Conservation (phyloP, 1,140 invertebrate species). For the Drosophila virilis region DNA sequence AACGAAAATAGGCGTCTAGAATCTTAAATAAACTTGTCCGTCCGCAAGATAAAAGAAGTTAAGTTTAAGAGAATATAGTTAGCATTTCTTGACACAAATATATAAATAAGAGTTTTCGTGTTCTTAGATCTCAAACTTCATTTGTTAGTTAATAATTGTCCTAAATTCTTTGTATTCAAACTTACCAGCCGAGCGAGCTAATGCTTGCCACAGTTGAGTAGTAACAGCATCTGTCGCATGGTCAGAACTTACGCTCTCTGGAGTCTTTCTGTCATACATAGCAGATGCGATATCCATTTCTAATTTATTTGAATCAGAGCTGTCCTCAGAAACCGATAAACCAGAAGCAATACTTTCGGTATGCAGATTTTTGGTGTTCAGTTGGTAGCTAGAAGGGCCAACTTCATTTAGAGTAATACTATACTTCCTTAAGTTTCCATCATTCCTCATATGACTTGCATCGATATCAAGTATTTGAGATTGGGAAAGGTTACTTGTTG, state of each 20-base stretch:
- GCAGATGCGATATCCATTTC: conserved; percentile 71
- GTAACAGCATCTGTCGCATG: conserved; percentile 86
- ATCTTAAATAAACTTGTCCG: no score
- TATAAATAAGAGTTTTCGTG: no score
- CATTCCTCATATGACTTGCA: conserved; percentile 43
- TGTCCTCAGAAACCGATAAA: conserved; percentile 70
- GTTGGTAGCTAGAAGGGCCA: conserved; percentile 52
- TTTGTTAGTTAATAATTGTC: no score
- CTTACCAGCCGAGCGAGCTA: conserved; percentile 85
- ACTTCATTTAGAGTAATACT: conserved; percentile 67
- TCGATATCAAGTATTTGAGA: conserved; percentile 64
- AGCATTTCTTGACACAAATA: no score
- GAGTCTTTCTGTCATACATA: conserved; percentile 79
- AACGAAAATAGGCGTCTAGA: no score
- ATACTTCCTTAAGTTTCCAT: conserved; percentile 61
- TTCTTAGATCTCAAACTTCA: no score
- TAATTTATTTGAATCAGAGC: conserved; percentile 82
- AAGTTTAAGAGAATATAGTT: no score
- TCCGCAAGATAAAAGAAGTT: no score
- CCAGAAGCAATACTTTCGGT: conserved; percentile 45
- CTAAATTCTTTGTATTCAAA: background rate
- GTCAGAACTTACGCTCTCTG: conserved; percentile 86
- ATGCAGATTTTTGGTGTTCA: conserved; percentile 46
- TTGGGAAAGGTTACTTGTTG: conserved; percentile 55
- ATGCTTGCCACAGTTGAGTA: conserved; percentile 86